phyloP scores from a whole-genome alignment of 1,140 invertebrate genomes.

The Drosophila sturtevanti region DNA sequence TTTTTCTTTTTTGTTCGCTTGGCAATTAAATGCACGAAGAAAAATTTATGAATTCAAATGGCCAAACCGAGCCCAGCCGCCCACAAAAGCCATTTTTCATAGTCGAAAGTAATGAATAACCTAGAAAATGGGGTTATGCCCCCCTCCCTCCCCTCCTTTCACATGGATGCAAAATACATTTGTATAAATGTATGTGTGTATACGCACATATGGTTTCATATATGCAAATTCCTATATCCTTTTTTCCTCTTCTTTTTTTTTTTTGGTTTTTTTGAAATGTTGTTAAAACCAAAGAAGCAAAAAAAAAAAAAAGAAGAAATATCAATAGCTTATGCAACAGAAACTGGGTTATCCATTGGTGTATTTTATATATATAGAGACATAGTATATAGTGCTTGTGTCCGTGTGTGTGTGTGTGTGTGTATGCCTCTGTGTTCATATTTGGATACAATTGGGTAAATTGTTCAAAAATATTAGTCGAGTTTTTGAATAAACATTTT shows the following conservation, averaged over 20 bases:
- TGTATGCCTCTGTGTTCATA: neutral
- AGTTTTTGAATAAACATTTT: neutral
- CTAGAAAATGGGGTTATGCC: slow-evolving; percentile 31
- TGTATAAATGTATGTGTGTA: neutral
- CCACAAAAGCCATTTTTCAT: slow-evolving; percentile 41
- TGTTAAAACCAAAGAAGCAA: neutral
- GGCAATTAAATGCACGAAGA: slow-evolving; percentile 29
- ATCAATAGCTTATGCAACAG: slow-evolving; percentile 45
- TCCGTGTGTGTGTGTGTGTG: no score
- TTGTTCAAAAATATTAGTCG: slow-evolving; percentile 19
- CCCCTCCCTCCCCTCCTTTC: neutral
- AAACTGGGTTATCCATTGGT: slow-evolving; percentile 49
- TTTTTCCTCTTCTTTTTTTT: no score
- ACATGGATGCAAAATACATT: neutral
- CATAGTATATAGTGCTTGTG: no score
- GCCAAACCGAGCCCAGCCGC: slow-evolving; percentile 14
- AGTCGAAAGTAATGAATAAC: slow-evolving; percentile 49
- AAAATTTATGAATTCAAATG: slow-evolving; percentile 25
- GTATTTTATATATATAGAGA: no score
- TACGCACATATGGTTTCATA: slow-evolving; percentile 38
- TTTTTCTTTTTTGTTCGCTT: neutral
- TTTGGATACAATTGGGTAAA: slow-evolving; percentile 34
- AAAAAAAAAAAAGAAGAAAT: slow-evolving; percentile 16
- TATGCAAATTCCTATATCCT: slow-evolving; percentile 23
- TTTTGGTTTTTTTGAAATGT: no score